Base-by-base conservation (phyloP, 2,888 invertebrate genomes). In the Ctena decussata region DNA sequence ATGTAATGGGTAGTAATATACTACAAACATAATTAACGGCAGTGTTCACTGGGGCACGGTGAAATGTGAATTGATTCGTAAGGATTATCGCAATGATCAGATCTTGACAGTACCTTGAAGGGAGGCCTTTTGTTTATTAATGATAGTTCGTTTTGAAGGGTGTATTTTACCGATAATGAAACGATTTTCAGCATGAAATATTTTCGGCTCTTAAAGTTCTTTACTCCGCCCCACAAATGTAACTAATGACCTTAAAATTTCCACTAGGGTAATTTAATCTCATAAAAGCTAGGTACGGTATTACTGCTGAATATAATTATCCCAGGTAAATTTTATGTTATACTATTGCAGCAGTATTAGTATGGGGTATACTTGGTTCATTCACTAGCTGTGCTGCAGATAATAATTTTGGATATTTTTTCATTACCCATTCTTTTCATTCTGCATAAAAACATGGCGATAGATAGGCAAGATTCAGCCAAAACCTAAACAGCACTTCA, bases 41-140 rank as follows among this genome's bases (percentile, higher is more conserved):
- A 65, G 35, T 65, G 35, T 35, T 65, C 65, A 65, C 18, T 65
- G 65, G 18, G 65, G 35, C 65, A 12, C 35, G 35, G 35, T 35
- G 35, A 65, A 65, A 65, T 65, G 65, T 65, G 65, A 65, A 65
- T 65, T 73, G 73, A 73, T 73, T 46, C 49, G 73, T 73, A 73
- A 30, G 44, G 73, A 46, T 73, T 73, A 73, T 73, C 73, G 30
- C 24, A 30, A 35, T 11, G 35, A 73, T 73, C 73, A 73, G 46
- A 73, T 73, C 35, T 30, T 44, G 46, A 46, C 39, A 73, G 44
- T 73, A 12, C 46, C 39, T 35, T 49, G 39, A 73, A 49, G 49
- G 46, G 30, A 44, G 44, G 30, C 32, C 46, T 49, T 46, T 73
- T 73, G 73, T 73, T 73, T 73, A 73, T 32, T 73, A 73, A 73